Conservation (phyloP, 2,113 vertebrate species). For the Gavialis gangeticus region DNA sequence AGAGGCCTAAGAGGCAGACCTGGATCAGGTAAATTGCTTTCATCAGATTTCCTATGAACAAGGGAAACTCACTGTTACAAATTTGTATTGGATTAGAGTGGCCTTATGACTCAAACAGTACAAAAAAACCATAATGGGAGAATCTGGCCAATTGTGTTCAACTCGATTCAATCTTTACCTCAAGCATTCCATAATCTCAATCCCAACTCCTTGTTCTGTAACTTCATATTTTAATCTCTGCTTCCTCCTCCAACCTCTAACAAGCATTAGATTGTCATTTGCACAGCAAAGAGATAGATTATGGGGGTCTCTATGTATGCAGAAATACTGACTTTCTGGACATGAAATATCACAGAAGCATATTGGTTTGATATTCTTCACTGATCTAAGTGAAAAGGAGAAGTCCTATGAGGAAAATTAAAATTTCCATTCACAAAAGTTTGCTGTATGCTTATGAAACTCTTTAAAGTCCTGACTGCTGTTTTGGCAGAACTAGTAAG, state of each 20-base stretch:
- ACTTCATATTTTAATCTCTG: conserved; percentile 3
- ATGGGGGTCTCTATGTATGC: not conserved
- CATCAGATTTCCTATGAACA: not conserved
- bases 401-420: conserved; percentile 48
- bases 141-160: not conserved
- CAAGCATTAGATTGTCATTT: conserved; percentile 15
- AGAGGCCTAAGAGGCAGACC: not conserved
- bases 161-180: not conserved
- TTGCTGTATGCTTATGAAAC: conserved; percentile 52
- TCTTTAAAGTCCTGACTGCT: conserved; percentile 27
- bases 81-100: not conserved
- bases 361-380: not conserved
- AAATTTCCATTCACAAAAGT: conserved; percentile 52
- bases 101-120: not conserved
- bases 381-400: conserved; percentile 37
- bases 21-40: not conserved
- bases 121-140: not conserved
- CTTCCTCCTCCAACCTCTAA: conserved; percentile 11
- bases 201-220: not conserved
- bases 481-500: conserved; percentile 44
- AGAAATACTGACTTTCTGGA: not conserved
- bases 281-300: conserved; percentile 10
- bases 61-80: not conserved
- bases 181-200: conserved; percentile 11
- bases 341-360: conserved; percentile 7